Evolutionary conservation across 2,113 vertebrate genomes (phyloP).

Genomic region (Sialia sialis): DNA sequence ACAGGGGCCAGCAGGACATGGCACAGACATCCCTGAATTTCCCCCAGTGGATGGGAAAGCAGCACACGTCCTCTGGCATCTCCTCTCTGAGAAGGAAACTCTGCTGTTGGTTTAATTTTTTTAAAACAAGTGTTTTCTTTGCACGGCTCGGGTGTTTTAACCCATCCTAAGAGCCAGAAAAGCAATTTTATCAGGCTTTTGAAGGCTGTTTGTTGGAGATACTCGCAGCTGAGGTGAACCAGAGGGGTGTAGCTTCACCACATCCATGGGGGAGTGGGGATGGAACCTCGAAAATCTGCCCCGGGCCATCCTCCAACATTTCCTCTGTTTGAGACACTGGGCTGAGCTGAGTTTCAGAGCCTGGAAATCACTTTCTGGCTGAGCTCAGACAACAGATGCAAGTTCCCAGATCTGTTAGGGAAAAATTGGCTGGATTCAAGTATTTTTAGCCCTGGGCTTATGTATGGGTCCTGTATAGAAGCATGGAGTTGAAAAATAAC

Average conservation of each 20-base stretch:
- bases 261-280: neutral
- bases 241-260: rapidly evolving
- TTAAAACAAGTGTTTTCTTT: neutral
- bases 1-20: neutral
- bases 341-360: neutral
- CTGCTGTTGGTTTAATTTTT: neutral
- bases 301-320: neutral
- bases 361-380: neutral
- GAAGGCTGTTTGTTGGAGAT: neutral
- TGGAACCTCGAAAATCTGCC: neutral
- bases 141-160: neutral
- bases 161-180: neutral
- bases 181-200: neutral
- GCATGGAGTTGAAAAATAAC: neutral
- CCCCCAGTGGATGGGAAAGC: neutral
- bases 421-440: neutral
- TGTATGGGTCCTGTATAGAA: neutral
- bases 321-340: neutral
- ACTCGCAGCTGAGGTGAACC: neutral
- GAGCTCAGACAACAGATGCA: neutral
- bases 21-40: neutral
- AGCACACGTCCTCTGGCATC: neutral
- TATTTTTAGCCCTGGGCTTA: neutral
- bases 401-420: neutral
- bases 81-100: neutral